phyloP scores from a whole-genome alignment of 1,140 invertebrate genomes.

The Aphidius gifuensis region DNA sequence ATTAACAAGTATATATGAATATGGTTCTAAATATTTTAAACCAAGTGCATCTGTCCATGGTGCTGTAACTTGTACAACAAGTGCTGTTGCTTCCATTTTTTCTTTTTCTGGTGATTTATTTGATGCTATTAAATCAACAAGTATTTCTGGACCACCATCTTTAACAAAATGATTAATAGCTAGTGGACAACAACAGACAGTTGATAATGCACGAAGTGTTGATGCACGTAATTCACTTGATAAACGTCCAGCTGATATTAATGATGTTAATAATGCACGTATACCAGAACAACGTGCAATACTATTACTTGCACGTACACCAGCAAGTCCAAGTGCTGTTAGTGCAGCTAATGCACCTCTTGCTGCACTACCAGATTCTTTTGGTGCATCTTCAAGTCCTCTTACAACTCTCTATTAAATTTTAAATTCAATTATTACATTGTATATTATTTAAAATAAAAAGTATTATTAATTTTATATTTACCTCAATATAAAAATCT shows the following conservation, averaged over 20 bases:
- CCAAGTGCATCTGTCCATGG: conserved; percentile 61
- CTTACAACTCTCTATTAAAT: conserved; percentile 42
- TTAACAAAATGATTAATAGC: conserved; percentile 63
- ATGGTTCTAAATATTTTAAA: conserved; percentile 38
- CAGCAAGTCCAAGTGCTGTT: conserved; percentile 55
- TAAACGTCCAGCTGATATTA: conserved; percentile 39
- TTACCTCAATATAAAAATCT: conserved; percentile 50
- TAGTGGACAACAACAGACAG: conserved; percentile 63
- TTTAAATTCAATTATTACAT: conserved; percentile 10
- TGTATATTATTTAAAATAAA: neutral
- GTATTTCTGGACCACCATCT: conserved; percentile 63
- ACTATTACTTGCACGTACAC: conserved; percentile 61
- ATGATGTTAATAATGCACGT: conserved; percentile 55
- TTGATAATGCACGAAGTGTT: conserved; percentile 62
- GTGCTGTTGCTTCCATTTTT: conserved; percentile 64
- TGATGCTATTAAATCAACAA: conserved; percentile 59
- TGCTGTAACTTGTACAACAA: conserved; percentile 71
- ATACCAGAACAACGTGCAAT: conserved; percentile 63
- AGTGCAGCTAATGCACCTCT: conserved; percentile 52
- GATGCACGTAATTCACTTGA: conserved; percentile 56
- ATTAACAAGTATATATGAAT: conserved; percentile 32
- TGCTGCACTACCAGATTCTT: conserved; percentile 36
- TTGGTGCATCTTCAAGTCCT: conserved; percentile 43
- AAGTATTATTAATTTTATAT: conserved; percentile 1
- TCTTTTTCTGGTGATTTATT: conserved; percentile 51